Percentiles rank a stretch among this genome's conserved stretches.
Conservation (phyloP, 2,113 vertebrate genomes). For the Jacana jacana region DNA sequence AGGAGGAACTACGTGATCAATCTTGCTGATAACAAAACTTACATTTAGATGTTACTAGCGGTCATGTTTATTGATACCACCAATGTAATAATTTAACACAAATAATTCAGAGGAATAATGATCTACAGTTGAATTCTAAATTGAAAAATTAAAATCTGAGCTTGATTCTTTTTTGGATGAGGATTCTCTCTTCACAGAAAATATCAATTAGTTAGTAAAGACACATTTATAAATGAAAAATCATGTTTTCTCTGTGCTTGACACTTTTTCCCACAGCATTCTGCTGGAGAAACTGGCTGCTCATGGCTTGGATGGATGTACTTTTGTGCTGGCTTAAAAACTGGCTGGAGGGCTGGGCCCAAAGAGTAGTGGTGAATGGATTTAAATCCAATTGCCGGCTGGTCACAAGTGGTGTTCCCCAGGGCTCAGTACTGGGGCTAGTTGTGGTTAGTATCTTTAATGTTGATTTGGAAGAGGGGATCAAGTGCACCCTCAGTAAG, state of each 20-base stretch:
- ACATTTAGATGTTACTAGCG: neutral
- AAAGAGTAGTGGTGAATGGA: neutral
- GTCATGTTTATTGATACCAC: neutral
- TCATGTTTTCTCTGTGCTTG: neutral
- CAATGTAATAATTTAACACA: neutral
- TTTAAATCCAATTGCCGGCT: neutral
- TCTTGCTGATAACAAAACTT: neutral
- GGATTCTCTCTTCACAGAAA: neutral
- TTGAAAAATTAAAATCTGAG: neutral
- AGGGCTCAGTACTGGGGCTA: neutral
- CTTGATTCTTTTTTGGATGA: neutral
- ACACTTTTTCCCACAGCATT: neutral
- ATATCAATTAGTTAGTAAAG: neutral
- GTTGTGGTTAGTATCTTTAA: neutral
- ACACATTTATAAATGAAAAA: neutral
- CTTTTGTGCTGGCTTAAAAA: neutral
- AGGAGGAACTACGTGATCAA: neutral
- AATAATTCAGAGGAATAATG: neutral
- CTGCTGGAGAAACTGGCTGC: neutral
- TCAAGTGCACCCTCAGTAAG: neutral
- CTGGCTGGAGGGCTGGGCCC: neutral
- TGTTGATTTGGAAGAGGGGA: neutral
- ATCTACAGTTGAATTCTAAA: neutral
- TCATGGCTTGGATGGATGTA: neutral
- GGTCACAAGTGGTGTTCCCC: neutral